phyloP scores from a whole-genome alignment of 1,140 invertebrate genomes.

The Aphelinus atriplicis region DNA sequence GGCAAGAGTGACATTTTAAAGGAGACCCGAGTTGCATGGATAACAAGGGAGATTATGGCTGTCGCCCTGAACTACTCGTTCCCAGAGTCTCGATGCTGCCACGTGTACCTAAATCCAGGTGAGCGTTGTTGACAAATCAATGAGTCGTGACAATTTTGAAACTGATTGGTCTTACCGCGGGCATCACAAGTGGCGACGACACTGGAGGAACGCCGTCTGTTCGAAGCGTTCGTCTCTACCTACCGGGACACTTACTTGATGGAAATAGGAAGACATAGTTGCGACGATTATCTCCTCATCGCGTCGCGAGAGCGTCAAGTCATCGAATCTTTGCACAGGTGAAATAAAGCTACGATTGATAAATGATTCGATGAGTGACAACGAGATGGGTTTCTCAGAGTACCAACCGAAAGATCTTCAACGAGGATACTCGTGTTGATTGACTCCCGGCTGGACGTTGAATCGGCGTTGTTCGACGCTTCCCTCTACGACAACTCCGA shows the following conservation, averaged over 20 bases:
- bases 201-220: no score
- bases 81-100: conserved; percentile 3
- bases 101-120: background rate
- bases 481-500: conserved; percentile 49
- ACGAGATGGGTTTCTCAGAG: conserved; percentile 31
- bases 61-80: background rate
- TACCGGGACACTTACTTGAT: conserved; percentile 43
- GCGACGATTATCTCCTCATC: conserved; percentile 49
- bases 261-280: conserved; percentile 33
- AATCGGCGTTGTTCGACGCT: conserved; percentile 49
- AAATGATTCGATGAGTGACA: background rate
- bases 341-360: conserved; percentile 20
- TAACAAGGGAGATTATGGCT: background rate
- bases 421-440: conserved; percentile 54
- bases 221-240: background rate
- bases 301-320: conserved; percentile 36
- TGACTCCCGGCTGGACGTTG: conserved; percentile 37
- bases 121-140: no score
- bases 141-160: no score
- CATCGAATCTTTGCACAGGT: conserved; percentile 40
- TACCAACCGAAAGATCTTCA: conserved; percentile 46
- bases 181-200: no score
- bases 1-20: background rate
- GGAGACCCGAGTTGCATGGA: background rate
- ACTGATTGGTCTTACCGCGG: no score